Evolutionary conservation across 2,888 invertebrate species (phyloP).

Genomic region (Nowickia ferox): DNA sequence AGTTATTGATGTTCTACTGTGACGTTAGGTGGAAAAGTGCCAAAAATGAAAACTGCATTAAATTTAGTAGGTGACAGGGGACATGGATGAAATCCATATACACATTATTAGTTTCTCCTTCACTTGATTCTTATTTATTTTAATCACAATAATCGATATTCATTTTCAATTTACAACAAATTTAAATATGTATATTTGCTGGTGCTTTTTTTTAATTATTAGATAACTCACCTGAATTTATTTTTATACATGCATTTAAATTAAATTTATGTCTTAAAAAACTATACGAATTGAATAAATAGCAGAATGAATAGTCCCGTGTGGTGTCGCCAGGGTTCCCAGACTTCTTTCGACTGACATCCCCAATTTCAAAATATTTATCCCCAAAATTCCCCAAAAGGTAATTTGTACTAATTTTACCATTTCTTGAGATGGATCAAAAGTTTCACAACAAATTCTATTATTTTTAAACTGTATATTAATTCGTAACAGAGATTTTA

Average conservation of each 20-base stretch:
- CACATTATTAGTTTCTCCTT: conserved; percentile 31
- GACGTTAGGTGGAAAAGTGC: conserved; percentile 66
- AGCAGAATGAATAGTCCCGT: conserved; percentile 1
- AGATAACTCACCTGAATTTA: conserved; percentile 48
- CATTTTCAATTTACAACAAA: background rate
- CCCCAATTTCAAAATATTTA: no score
- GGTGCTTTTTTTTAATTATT: conserved; percentile 21
- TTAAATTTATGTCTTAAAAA: conserved; percentile 9
- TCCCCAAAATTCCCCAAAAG: no score
- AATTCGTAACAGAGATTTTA: no score
- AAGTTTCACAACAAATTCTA: no score
- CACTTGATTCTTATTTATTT: background rate
- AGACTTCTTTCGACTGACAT: no score
- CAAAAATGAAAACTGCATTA: conserved; percentile 64
- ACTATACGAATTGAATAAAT: background rate
- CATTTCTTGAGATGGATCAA: no score
- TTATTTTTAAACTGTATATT: no score
- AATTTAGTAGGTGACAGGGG: conserved; percentile 65
- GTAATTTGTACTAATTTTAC: no score
- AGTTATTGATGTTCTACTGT: conserved; percentile 65
- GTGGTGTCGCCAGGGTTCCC: conserved; percentile 47
- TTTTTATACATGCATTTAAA: background rate
- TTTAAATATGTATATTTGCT: background rate
- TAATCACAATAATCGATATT: conserved; percentile 35
- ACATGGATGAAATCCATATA: conserved; percentile 53